A percentile compares a stretch with the other conserved stretches of the same genome.
These are phyloP conservation scores for Mugil cephalus DNA, from an alignment of 2,113 vertebrate species.

Conservation along the genomic window DNA sequence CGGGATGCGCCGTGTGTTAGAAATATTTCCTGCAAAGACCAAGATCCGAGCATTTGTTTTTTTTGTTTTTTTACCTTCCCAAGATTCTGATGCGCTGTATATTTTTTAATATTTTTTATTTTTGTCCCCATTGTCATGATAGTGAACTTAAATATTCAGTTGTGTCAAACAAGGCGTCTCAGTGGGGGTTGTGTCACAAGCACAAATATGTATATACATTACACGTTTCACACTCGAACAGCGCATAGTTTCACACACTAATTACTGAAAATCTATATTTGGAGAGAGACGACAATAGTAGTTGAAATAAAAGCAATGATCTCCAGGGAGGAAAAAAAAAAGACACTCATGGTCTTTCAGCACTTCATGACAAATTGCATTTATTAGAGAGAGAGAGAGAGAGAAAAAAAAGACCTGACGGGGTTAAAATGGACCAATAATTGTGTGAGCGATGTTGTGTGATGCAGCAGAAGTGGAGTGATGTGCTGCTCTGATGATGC, in stretches of 20 bases:
- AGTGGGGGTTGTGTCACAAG: slow-evolving; percentile 23
- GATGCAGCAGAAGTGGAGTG: slow-evolving; percentile 60
- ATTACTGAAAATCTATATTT: slow-evolving; percentile 25
- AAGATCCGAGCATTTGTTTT: slow-evolving; percentile 68
- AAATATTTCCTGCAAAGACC: slow-evolving; percentile 63
- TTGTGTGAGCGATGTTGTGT: slow-evolving; percentile 35
- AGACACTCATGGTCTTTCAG: background rate
- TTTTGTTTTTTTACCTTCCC: slow-evolving; percentile 48
- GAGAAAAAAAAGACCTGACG: background rate
- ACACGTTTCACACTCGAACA: slow-evolving; percentile 31
- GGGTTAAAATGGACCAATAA: slow-evolving; percentile 33
- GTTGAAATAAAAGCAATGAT: no score
- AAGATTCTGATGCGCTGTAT: slow-evolving; percentile 71
- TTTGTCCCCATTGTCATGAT: slow-evolving; percentile 76
- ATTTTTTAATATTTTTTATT: no score
- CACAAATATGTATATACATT: slow-evolving; percentile 33
- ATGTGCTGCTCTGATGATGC: slow-evolving; percentile 65
- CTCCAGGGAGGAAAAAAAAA: no score
- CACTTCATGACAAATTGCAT: background rate
- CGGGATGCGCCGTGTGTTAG: slow-evolving; percentile 47
- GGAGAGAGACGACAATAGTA: slow-evolving; percentile 5
- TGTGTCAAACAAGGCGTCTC: slow-evolving; percentile 24
- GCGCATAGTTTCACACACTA: slow-evolving; percentile 1
- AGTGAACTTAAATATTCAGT: slow-evolving; percentile 57
- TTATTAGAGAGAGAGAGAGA: slow-evolving; percentile 1